Evolutionary conservation across 1,140 invertebrate species (phyloP), one percentile per base, ranked within the genome.

Genomic region (Centruroides sculpturatus): DNA sequence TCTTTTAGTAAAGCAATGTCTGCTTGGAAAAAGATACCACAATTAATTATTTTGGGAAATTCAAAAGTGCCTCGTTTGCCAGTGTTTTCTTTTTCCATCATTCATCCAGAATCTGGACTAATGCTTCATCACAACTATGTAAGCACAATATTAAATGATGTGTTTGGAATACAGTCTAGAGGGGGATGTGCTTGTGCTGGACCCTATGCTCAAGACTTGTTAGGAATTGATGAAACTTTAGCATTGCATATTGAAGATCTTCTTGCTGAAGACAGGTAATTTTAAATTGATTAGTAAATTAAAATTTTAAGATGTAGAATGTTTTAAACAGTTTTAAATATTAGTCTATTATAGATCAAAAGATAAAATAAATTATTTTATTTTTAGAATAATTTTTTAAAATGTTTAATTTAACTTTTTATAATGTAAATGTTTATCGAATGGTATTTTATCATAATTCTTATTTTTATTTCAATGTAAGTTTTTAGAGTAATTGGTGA

Each of bases 111-210:
- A 6, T 66, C 69, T 57, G 86, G 86, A 5, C 83, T 83, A 3
- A 92, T 87, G 70, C 80, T 94, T 0, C 92, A 95, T 73, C 87
- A 93, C 69, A 93, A 93, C 73, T 94, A 89, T 73, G 82, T 93
- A 0, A 85, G 85, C 67, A 84, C 87, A 3, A 77, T 94, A 1
- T 78, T 95, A 4, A 95, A 94, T 69, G 92, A 95, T 70, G 80
- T 95, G 9, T 94, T 92, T 71, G 92, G 92, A 0, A 89, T 95
- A 50, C 91, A 94, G 74, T 85, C 86, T 0, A 78, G 90, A 66
- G 86, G 87, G 8, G 89, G 89, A 2, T 89, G 86, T 76, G 84
- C 85, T 1, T 89, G 86, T 76, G 85, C 86, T 49, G 85, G 87
- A 52, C 84, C 85, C 57, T 93, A 93, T 70, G 86, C 86, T 8